A percentile compares a stretch with the other conserved stretches of the same genome.
These are phyloP conservation scores for Epizoanthus ramosus DNA, from an alignment of 92 coral and sea anemone genomes.

Conservation along the genomic window DNA sequence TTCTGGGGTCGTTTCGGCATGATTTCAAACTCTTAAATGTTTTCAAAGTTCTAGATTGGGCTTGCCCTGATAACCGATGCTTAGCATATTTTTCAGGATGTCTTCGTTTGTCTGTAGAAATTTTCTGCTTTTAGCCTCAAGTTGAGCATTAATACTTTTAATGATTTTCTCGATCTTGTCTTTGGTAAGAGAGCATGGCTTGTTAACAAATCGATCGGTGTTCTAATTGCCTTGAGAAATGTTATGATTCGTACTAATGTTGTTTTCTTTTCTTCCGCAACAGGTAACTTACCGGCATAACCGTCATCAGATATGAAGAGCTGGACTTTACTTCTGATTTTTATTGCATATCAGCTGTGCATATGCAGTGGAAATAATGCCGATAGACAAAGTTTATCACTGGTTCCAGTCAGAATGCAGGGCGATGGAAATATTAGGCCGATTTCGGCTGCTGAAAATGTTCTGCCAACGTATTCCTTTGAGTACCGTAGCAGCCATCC, in stretches of 20 bases:
- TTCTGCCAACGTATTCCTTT: conserved; percentile 74
- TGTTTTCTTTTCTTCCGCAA: conserved; percentile 62
- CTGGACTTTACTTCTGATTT: not conserved
- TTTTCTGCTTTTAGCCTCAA: conserved; percentile 13
- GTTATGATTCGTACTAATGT: conserved; percentile 72
- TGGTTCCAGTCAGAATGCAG: conserved; percentile 28
- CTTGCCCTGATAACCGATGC: conserved; percentile 29
- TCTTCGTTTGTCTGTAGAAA: conserved; percentile 37
- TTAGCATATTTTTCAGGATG: conserved; percentile 39
- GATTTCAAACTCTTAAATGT: conserved; percentile 33
- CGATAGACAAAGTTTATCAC: not conserved
- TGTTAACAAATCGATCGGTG: conserved; percentile 65
- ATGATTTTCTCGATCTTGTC: conserved; percentile 13
- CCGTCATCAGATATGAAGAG: not conserved
- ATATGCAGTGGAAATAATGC: not conserved
- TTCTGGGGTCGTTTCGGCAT: conserved; percentile 18
- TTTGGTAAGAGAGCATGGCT: conserved; percentile 52
- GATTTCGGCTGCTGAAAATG: conserved; percentile 63
- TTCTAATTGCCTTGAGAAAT: conserved; percentile 77
- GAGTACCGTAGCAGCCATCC: conserved; percentile 80
- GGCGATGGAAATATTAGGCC: conserved; percentile 54
- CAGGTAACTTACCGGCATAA: conserved; percentile 50
- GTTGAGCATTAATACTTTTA: conserved; percentile 36
- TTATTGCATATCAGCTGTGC: conserved; percentile 8
- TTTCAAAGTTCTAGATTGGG: conserved; percentile 40